Base-by-base conservation (phyloP, 1,140 invertebrate genomes). In the Drosophila biarmipes region DNA sequence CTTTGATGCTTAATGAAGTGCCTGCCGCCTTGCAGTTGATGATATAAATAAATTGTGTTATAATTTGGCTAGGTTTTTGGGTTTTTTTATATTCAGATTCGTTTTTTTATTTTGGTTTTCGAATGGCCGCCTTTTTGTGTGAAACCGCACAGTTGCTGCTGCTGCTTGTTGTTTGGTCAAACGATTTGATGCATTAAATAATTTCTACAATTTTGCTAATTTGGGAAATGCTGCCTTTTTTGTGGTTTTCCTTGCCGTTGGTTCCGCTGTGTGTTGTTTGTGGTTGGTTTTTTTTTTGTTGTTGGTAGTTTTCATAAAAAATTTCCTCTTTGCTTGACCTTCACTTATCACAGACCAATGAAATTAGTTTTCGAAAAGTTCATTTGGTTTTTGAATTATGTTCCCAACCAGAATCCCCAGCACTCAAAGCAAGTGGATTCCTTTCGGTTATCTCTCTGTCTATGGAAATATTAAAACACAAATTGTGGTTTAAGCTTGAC, bases 321-420 rank as follows among this genome's bases (percentile, higher is more conserved):
- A 54, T 55, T 57, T 52, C 48, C 45, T 46, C 56, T 61, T 53
- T 58, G 68, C 72, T 80, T 80, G 87, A 91, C 86, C 73, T 81
- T 85, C 90, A 86, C 78, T 89, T 91, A 91, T 91, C 90, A 91
- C 90, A 91, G 90, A 90, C 90, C 90, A 91, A 91, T 87, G 78
- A 78, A 85, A 79, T 59, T 80, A 71, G 52, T 66, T 69, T 79
- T 43, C 46, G 61, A 66, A 85, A 80, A 68, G 76, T 80, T 85
- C 52, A 69, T 80, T 64, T 73, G 66, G 76, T 66, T 67, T 78
- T 74, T 35, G 8, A 55, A 59, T 77, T 75, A 46, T 76, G 45
- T 54, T 54, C 29, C 37, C 31, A 38, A 34, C 31, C 69, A 42
- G 51, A 64, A 51, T 34, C 31, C 48, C 46, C 14, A 43, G 46